These are phyloP conservation scores for Andricus curvator DNA, from an alignment of 2,888 invertebrate species.

Conservation along the genomic window DNA sequence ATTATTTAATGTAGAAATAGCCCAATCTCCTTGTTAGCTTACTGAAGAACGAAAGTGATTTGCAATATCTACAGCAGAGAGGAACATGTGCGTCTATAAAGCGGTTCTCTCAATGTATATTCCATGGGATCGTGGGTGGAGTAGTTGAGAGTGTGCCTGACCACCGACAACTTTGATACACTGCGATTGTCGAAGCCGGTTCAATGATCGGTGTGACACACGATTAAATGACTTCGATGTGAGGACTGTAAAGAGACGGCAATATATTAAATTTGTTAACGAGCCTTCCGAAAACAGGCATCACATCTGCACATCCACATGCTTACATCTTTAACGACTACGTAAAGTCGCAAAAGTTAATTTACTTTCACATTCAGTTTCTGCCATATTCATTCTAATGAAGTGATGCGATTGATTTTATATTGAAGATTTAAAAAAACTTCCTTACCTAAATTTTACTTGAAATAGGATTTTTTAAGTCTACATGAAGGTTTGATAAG, in stretches of 20 bases:
- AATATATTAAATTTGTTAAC: not conserved
- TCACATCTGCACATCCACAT: not conserved
- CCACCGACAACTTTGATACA: slow-evolving; percentile 76
- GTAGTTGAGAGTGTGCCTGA: slow-evolving; percentile 72
- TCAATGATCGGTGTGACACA: slow-evolving; percentile 68
- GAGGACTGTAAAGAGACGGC: not conserved
- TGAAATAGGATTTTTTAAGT: not conserved
- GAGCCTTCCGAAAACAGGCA: not conserved
- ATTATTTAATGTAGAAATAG: not conserved
- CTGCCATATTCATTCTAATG: too few relatives aligned
- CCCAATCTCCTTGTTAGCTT: not conserved
- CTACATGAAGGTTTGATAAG: not conserved
- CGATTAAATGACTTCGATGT: slow-evolving; percentile 30
- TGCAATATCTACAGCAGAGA: slow-evolving; percentile 52
- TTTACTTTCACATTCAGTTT: not conserved
- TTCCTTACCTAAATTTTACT: not conserved
- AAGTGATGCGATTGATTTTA: too few relatives aligned
- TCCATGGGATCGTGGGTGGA: slow-evolving; percentile 69
- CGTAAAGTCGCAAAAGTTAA: not conserved
- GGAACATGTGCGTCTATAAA: slow-evolving; percentile 46
- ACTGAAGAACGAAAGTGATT: slow-evolving; percentile 53
- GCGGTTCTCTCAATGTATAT: slow-evolving; percentile 46
- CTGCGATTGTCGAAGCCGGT: slow-evolving; percentile 70
- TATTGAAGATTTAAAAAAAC: too few relatives aligned
- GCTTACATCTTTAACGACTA: not conserved